phyloP scores from a whole-genome alignment of 2,888 invertebrate genomes.

The Drosophila rellima region DNA sequence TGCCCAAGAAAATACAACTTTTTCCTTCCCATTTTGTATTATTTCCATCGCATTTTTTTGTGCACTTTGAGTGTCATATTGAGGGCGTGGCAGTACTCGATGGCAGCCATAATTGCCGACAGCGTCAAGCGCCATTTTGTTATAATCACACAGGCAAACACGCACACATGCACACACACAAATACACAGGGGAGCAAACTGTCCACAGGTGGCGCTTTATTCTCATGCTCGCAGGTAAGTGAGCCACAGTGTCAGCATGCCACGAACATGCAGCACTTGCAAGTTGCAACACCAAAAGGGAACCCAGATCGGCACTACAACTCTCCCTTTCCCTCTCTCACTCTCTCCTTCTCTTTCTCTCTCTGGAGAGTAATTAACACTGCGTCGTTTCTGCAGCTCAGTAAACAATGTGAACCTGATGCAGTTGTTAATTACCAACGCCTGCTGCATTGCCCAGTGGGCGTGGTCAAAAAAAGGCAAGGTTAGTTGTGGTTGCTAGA shows the following conservation, averaged over 20 bases:
- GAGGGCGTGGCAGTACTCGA: conserved; percentile 41
- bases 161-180: conserved; percentile 4
- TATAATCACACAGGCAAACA: conserved; percentile 50
- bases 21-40: background rate
- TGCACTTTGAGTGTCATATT: conserved; percentile 26
- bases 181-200: conserved; percentile 7
- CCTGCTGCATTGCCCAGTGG: conserved; percentile 46
- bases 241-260: conserved; percentile 74
- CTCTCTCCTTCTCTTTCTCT: conserved; percentile 4
- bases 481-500: background rate
- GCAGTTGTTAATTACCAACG: conserved; percentile 68
- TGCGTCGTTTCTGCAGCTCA: conserved; percentile 64
- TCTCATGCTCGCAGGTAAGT: conserved; percentile 54
- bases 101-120: conserved; percentile 61
- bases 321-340: background rate
- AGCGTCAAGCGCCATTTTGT: conserved; percentile 57
- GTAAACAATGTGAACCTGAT: conserved; percentile 71
- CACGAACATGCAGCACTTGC: conserved; percentile 16
- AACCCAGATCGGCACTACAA: conserved; percentile 18
- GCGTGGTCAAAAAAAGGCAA: conserved; percentile 37
- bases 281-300: background rate
- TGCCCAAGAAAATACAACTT: conserved; percentile 60
- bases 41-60: background rate
- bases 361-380: conserved; percentile 77
- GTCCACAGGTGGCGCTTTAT: conserved; percentile 74